These are phyloP conservation scores for Ceyx cyanopectus DNA, from an alignment of 2,113 vertebrate species.

Conservation along the genomic window DNA sequence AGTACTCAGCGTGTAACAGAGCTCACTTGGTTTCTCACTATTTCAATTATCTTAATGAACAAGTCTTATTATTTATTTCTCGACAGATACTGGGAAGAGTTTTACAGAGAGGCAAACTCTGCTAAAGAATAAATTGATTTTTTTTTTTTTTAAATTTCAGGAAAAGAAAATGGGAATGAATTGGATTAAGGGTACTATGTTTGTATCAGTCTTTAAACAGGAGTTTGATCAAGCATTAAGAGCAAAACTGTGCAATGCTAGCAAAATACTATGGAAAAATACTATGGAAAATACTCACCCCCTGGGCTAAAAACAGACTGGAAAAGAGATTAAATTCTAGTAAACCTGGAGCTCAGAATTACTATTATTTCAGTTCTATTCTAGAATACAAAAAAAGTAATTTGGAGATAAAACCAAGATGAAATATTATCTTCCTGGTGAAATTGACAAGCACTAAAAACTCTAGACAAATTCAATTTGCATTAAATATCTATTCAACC, in stretches of 20 bases:
- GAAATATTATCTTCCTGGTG: background rate
- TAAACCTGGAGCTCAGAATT: background rate
- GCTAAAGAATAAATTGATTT: background rate
- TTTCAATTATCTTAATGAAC: background rate
- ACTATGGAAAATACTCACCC: background rate
- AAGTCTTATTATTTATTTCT: background rate
- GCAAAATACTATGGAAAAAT: background rate
- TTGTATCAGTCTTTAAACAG: background rate
- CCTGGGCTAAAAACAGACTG: background rate
- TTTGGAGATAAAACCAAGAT: background rate
- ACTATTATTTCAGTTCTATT: background rate
- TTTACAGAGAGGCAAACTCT: background rate
- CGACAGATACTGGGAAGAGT: background rate
- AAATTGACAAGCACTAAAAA: background rate
- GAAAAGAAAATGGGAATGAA: background rate
- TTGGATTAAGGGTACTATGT: background rate
- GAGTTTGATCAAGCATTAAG: background rate
- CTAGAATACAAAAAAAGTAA: background rate
- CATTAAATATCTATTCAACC: background rate
- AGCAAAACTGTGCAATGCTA: background rate
- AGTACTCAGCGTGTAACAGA: background rate
- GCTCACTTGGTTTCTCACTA: background rate
- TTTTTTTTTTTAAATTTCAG: background rate
- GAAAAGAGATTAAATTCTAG: background rate
- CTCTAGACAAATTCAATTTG: background rate